Base-by-base conservation (phyloP, 92 coral and sea anemone genomes). In the Heliopora coerulea region DNA sequence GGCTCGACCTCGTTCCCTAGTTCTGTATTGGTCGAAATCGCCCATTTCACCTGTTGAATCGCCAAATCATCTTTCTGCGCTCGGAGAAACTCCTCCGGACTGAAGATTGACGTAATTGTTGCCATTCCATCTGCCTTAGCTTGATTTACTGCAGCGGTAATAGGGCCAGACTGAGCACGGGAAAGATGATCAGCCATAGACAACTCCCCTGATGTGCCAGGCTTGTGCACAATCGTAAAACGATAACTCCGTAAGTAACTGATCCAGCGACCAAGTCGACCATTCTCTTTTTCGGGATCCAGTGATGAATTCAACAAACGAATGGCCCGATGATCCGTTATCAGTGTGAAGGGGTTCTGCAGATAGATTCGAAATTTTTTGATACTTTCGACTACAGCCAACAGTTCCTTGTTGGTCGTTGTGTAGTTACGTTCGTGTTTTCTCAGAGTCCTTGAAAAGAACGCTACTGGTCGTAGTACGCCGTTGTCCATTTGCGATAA, bases 231-330 rank as follows among this genome's bases (percentile, higher is more conserved):
- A 14, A 18, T 2, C 30, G 62, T 57, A 18, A 20, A 17, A 3
- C 11, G 30, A 25, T 23, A 25, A 57, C 30, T 30, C 29, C 18
- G 13, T 30, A 30, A 20, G 35, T 64, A 64, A 19, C 50, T 64
- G 21, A 64, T 33, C 72, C 72, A 64, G n/a, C 50, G 52, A 34
- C 50, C 72, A 30, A 64, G 50, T 8, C 72, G 50, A 33, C 72
- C 50, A 64, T 64, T 64, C 52, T 33, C 52, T 64, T 33, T 64
- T 14, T 64, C 52, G 1, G 72, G 49, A 33, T 64, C n/a, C n/a
- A n/a, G n/a, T n/a, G n/a, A 27, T 20, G 72, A 28, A 25, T 64
- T 33, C 20, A 64, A 18, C 50, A 50, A 32, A 33, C 50, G 49
- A 19, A 64, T 1, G 34, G 50, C 72, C 8, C 20, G 49, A 37